Conservation (phyloP, 2,797 vertebrate genomes). For the Dendrocincla tyrannina region DNA sequence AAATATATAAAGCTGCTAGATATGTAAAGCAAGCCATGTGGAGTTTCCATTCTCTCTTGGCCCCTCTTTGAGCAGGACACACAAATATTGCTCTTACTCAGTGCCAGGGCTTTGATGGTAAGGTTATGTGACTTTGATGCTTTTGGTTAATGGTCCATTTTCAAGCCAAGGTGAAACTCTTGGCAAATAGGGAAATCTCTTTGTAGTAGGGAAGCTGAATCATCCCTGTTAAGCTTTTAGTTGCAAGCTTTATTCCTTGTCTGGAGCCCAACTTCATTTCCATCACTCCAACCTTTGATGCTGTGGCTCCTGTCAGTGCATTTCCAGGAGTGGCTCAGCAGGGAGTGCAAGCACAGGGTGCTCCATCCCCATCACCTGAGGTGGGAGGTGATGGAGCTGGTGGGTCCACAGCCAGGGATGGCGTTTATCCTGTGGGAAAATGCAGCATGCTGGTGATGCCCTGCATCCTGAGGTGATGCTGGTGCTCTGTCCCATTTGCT, state of each 20-base stretch:
- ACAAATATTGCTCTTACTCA: neutral
- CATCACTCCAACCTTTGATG: rapidly evolving
- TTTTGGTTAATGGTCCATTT: neutral
- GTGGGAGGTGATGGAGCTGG: neutral
- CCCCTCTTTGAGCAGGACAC: neutral
- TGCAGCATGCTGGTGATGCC: rapidly evolving
- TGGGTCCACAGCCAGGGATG: neutral
- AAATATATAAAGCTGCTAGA: neutral
- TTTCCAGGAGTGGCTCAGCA: neutral
- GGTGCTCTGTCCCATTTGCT: neutral
- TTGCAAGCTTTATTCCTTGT: neutral
- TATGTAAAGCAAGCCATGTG: neutral
- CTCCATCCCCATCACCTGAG: neutral
- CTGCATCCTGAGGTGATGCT: neutral
- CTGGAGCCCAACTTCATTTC: neutral
- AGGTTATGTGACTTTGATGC: neutral
- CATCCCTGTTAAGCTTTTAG: neutral
- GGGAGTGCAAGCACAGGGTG: neutral
- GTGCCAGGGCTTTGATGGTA: neutral
- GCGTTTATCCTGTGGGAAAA: neutral
- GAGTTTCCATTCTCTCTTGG: neutral
- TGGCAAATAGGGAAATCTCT: neutral
- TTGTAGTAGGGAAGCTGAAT: neutral
- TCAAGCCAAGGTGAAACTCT: neutral
- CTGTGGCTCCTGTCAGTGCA: rapidly evolving